Percentiles rank a stretch among this genome's conserved stretches.
These are phyloP conservation scores for Trididemnum miniatum DNA, from an alignment of 23 tunicate species.

Conservation along the genomic window DNA sequence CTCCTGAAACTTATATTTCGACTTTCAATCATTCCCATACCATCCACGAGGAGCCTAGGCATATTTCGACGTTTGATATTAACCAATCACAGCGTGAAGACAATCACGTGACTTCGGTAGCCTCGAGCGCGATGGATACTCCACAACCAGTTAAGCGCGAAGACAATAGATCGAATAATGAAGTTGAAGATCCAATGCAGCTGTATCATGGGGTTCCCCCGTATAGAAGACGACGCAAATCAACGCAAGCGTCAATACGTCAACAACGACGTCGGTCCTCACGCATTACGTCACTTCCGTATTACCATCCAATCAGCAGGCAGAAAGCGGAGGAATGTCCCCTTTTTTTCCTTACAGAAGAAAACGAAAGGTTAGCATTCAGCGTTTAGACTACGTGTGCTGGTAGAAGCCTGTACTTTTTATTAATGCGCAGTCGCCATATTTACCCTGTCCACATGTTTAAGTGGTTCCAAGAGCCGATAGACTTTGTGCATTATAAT, in stretches of 20 bases:
- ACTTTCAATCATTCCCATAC: neutral
- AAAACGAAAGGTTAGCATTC: conserved; percentile 62
- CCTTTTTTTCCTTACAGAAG: conserved; percentile 71
- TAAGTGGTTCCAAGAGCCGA: no score
- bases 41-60: neutral
- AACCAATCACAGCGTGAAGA: neutral
- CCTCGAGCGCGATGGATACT: neutral
- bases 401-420: no score
- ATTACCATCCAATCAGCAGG: conserved; percentile 81
- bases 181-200: conserved; percentile 10
- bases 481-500: no score
- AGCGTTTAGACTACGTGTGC: no score
- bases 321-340: conserved; percentile 55
- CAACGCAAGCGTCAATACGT: conserved; percentile 39
- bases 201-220: conserved; percentile 47
- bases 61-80: neutral
- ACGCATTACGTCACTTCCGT: conserved; percentile 65
- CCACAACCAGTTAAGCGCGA: neutral
- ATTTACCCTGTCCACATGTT: no score
- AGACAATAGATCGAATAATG: neutral
- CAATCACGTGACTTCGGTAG: neutral
- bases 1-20: neutral
- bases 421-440: no score
- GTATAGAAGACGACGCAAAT: conserved; percentile 55
- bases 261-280: conserved; percentile 39